Conservation (phyloP, 2,888 invertebrate genomes). For the Volucella zonaria region DNA sequence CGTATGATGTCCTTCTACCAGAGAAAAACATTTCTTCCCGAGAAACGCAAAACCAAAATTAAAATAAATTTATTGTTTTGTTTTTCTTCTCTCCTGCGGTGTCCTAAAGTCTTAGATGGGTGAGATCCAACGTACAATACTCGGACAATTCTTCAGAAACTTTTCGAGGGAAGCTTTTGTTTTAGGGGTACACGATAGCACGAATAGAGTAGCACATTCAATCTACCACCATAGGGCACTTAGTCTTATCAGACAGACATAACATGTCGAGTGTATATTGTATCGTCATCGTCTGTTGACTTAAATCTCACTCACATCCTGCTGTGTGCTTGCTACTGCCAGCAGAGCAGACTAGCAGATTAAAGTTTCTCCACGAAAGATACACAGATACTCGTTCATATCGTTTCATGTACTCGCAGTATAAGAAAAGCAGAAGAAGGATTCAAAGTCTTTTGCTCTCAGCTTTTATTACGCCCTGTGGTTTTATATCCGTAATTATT, state of each 20-base stretch:
- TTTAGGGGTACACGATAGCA: constrained; percentile 10
- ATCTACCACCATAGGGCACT: constrained; percentile 29
- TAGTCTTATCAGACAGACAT: constrained; percentile 55
- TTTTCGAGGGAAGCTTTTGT: constrained; percentile 26
- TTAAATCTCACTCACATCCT: constrained; percentile 60
- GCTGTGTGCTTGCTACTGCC: not conserved
- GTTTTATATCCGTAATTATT: constrained; percentile 72
- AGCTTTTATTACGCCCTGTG: constrained; percentile 70
- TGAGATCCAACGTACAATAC: constrained; percentile 29
- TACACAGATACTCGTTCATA: not conserved
- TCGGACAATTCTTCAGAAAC: constrained; percentile 35
- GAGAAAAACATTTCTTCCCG: constrained; percentile 2
- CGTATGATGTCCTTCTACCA: constrained; percentile 15
- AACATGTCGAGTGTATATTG: constrained; percentile 59
- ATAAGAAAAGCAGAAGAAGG: constrained; percentile 11
- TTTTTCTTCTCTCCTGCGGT: constrained; percentile 34
- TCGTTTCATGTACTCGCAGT: not conserved
- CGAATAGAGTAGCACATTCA: constrained; percentile 2
- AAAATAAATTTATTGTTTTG: constrained; percentile 67
- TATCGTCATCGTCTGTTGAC: constrained; percentile 64
- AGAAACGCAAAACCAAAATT: constrained; percentile 58
- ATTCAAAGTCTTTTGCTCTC: constrained; percentile 58
- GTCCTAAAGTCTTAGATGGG: constrained; percentile 3
- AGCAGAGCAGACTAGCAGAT: not conserved
- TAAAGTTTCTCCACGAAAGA: constrained; percentile 44